Base-by-base conservation (phyloP, 1,140 invertebrate species). In the Batillaria attramentaria region DNA sequence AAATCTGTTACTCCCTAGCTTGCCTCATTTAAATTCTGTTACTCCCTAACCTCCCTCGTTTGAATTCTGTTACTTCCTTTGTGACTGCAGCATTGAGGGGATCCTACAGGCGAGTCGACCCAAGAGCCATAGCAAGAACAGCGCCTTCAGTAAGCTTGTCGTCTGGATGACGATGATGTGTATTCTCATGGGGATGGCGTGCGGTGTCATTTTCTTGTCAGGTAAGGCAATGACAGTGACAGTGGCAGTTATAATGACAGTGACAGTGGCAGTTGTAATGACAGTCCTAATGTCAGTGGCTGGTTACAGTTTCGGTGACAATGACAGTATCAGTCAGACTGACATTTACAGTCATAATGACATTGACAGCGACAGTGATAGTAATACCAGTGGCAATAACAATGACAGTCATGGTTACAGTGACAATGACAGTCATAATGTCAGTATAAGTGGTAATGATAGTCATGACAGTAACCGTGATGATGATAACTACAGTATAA, bases 81-180 rank as follows among this genome's bases (percentile, higher is more conserved):
- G n/a, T n/a, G n/a, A 75, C 73, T 75, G 73, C 54, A 41, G 54
- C 73, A 39, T 75, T 24, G 73, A 75, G 57, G 73, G 73, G 18
- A 75, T 75, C 57, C 50, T 75, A 57, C 73, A 75, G 24, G 31
- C 54, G 31, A 60, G 35, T 35, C 37, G 54, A n/a, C 73, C 73
- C 73, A 62, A 75, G 73, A 75, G 54, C 73, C 73, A 75, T 57
- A 75, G 73, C 73, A 75, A 75, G 73, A 75, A 62, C 73, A 75
- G 73, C n/a, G 73, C 73, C n/a, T 74, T 75, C 54, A 39, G 73
- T 57, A 75, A 75, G 54, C 73, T 75, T 0, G 57, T 75, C 54
- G 57, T 75, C 54, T 75, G 73, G 73, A 24, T 75, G 6, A 75
- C 54, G 18, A 50, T 75, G 46, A 8, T 60, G 35, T n/a, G 18